Evolutionary conservation across 1,140 invertebrate genomes (phyloP), one percentile per base, ranked within the genome.

Genomic region (Bombus pascuorum): DNA sequence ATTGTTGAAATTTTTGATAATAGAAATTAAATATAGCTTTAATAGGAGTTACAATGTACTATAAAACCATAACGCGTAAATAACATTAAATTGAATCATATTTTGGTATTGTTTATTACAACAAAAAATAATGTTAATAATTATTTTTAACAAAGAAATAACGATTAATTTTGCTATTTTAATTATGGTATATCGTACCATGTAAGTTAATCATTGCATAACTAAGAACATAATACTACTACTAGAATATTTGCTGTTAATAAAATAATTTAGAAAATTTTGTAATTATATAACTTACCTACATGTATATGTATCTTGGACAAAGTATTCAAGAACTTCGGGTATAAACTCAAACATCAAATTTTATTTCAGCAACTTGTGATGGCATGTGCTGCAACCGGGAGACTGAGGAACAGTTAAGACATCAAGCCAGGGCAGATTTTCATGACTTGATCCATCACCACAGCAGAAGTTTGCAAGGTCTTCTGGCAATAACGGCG

Each of bases 401-500:
- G 62, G 95, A 96, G 57, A 95, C 95, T 62, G 96, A 97, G 90
- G 89, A 93, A 62, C 93, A 94, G 34, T 92, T 97, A 57, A 95
- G 95, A 80, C 94, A 95, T 47, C 95, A 96, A 79, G 96, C 96
- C 34, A 95, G 95, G 84, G 94, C 94, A 62, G 96, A 96, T 86
- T 96, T 96, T 88, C 95, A 96, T 83, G 94, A 94, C 76, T 91
- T 96, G 83, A 95, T 97, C 78, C 95, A 96, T 81, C 96, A 96
- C 89, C 96, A 96, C 86, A 96, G 96, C n/a, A 95, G 95, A 87
- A 96, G 96, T 81, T 95, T 97, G 34, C 96, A 96, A 86, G 96
- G 96, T 87, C 95, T 97, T 57, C 93, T 97, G 80, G 95, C 96
- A 80, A 96, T 96, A 28, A 97, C 96, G 9, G 96, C 96, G 37